Evolutionary conservation across 2,113 vertebrate species (phyloP).

Genomic region (Pelecanus crispus): DNA sequence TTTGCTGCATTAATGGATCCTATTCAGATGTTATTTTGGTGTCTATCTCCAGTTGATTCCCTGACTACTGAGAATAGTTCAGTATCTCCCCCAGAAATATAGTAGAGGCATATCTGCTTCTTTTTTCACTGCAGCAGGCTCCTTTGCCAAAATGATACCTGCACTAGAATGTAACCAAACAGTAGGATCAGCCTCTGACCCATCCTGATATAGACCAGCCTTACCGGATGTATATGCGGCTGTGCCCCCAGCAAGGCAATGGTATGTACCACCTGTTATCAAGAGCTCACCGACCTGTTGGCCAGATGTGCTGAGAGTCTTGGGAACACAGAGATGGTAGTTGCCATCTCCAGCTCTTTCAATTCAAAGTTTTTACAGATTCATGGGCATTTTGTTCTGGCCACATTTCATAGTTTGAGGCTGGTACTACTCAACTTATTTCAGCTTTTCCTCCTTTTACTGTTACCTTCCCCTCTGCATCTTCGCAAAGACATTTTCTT

Average conservation of each 20-base stretch:
- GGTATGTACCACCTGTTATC: background rate
- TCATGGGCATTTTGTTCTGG: background rate
- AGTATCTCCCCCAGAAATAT: background rate
- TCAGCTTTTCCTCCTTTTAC: background rate
- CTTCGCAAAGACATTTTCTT: background rate
- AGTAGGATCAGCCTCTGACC: background rate
- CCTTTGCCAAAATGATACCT: background rate
- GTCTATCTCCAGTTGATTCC: background rate
- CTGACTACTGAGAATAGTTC: background rate
- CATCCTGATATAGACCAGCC: background rate
- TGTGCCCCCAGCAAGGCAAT: background rate
- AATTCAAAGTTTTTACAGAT: background rate
- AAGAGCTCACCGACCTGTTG: background rate
- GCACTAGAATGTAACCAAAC: background rate
- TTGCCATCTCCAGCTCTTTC: background rate
- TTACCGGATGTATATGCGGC: background rate
- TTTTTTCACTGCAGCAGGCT: background rate
- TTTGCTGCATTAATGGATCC: background rate
- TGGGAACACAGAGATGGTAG: background rate
- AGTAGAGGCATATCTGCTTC: background rate
- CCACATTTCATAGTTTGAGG: background rate
- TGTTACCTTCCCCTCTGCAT: background rate
- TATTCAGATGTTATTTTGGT: background rate
- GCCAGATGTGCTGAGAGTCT: fast-evolving
- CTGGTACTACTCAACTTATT: background rate